A percentile compares a stretch with the other conserved stretches of the same genome.
Conservation (phyloP, 2,113 vertebrate genomes). For the Rattus norvegicus region DNA sequence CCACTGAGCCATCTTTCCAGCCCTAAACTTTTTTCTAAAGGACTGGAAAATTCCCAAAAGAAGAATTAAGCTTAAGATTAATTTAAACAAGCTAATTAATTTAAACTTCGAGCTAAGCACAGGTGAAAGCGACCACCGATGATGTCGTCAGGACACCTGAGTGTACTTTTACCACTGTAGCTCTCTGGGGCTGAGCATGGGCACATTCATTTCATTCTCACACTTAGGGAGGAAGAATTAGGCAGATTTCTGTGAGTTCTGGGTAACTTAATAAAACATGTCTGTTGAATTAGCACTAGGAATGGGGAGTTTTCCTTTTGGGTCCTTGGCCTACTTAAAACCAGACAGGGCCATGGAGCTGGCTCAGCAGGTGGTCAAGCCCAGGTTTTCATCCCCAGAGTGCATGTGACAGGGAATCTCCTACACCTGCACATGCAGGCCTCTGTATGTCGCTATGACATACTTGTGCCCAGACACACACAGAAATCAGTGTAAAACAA, state of each 20-base stretch:
- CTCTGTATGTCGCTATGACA: background rate
- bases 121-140: background rate
- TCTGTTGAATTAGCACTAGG: background rate
- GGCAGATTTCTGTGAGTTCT: background rate
- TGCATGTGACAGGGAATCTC: too few relatives aligned
- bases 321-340: background rate
- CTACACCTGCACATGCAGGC: background rate
- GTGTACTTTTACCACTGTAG: background rate
- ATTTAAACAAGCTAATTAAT: background rate
- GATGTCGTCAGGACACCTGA: background rate
- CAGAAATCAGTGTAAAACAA: background rate
- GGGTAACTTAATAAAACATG: background rate
- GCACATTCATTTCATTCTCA: background rate
- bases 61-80: background rate
- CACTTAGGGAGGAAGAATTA: background rate
- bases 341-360: too few relatives aligned
- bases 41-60: slow-evolving; percentile 28
- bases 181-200: background rate
- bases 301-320: background rate
- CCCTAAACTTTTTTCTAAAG: background rate
- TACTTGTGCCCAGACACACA: background rate
- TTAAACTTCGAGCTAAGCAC: slow-evolving; percentile 2
- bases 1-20: too few relatives aligned
- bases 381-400: background rate
- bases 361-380: too few relatives aligned